phyloP scores from a whole-genome alignment of 2,888 invertebrate species.

The Mylabris sibirica region DNA sequence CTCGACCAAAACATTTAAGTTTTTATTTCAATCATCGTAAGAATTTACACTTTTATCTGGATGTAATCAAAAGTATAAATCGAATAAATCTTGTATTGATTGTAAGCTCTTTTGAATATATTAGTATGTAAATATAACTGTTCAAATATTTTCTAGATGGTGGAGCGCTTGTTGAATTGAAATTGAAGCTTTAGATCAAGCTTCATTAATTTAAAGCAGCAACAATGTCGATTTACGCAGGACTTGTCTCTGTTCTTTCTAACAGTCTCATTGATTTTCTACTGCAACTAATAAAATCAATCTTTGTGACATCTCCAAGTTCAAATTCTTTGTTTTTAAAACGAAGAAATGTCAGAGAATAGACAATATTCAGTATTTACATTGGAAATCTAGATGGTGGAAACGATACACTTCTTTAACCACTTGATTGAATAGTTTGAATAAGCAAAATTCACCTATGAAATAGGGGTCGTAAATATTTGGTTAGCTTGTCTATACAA shows the following conservation, averaged over 20 bases:
- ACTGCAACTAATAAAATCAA: not conserved
- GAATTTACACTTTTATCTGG: no score
- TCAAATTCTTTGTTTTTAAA: not conserved
- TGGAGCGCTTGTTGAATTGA: conserved; percentile 9
- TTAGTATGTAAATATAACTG: not conserved
- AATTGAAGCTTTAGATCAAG: conserved; percentile 8
- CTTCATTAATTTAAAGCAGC: not conserved
- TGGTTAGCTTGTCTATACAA: conserved; percentile 24
- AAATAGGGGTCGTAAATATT: conserved; percentile 30
- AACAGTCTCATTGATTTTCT: conserved; percentile 1
- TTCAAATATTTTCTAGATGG: conserved; percentile 3
- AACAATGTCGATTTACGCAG: not conserved
- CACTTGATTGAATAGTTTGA: conserved; percentile 34
- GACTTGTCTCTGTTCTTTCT: not conserved
- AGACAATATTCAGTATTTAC: not conserved
- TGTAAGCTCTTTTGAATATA: not conserved
- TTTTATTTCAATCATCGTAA: no score
- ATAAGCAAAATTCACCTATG: conserved; percentile 26
- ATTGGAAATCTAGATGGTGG: not conserved
- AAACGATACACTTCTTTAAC: conserved; percentile 18
- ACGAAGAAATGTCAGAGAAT: not conserved
- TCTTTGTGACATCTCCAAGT: not conserved
- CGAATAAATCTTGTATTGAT: not conserved
- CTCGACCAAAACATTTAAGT: no score
- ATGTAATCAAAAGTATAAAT: not conserved